Evolutionary conservation across 2,888 invertebrate species (phyloP).

Genomic region (Meiosimyza platycephala): DNA sequence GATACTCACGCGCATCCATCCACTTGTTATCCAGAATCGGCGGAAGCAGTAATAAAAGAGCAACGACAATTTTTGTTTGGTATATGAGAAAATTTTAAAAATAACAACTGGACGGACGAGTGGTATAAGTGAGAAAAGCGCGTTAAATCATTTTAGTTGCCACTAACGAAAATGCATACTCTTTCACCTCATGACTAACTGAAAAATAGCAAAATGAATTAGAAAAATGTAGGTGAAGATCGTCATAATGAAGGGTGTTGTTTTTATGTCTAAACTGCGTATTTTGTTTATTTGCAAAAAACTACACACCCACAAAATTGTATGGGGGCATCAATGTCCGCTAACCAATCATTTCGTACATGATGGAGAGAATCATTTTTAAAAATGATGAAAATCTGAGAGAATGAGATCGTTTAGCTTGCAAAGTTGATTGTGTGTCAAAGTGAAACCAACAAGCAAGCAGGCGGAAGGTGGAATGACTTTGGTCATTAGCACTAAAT

Average conservation of each 20-base stretch:
- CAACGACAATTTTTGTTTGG: not conserved
- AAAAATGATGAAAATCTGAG: too few species aligned
- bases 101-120: not conserved
- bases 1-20: not conserved
- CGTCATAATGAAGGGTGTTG: conserved; percentile 3
- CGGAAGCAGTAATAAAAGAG: not conserved
- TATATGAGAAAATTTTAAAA: not conserved
- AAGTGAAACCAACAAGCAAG: too few species aligned
- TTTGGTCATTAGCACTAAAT: too few species aligned
- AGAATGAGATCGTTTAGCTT: too few species aligned
- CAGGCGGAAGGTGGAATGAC: too few species aligned
- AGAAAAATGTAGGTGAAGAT: conserved; percentile 16
- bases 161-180: not conserved
- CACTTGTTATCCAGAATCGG: conserved; percentile 15
- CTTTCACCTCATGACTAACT: conserved; percentile 23
- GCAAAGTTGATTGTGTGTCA: too few species aligned
- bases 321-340: not conserved
- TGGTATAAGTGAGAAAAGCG: not conserved
- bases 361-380: too few species aligned
- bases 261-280: not conserved
- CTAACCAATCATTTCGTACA: not conserved
- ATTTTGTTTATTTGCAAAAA: conserved; percentile 2
- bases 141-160: too few species aligned
- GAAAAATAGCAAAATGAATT: not conserved
- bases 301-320: conserved; percentile 24